These are phyloP conservation scores for Erebia aethiops DNA, from an alignment of 2,888 invertebrate genomes.

Conservation along the genomic window DNA sequence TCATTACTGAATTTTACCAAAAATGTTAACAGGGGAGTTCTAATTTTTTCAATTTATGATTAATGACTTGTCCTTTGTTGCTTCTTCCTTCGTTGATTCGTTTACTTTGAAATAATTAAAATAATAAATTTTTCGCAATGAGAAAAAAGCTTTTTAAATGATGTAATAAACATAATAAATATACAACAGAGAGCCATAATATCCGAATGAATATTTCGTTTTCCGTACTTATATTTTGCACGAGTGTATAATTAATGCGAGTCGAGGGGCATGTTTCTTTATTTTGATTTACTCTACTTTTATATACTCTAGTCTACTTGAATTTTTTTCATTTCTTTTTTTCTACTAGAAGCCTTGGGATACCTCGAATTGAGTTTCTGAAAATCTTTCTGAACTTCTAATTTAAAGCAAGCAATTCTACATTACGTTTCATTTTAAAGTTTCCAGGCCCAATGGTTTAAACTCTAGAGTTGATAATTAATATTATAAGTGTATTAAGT, in stretches of 20 bases:
- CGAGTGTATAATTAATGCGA: not conserved
- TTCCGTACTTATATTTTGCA: not conserved
- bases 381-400: no score
- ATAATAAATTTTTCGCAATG: not conserved
- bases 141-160: not conserved
- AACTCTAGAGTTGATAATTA: no score
- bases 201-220: not conserved
- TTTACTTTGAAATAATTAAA: not conserved
- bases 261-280: no score
- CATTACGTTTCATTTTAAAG: no score
- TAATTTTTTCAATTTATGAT: constrained; percentile 15
- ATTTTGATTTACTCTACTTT: no score
- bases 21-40: not conserved
- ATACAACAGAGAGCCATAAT: not conserved
- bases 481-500: no score
- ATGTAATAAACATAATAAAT: not conserved
- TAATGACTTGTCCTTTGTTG: not conserved
- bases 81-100: not conserved
- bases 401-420: no score
- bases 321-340: no score
- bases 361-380: no score
- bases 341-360: no score
- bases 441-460: no score
- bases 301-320: no score
- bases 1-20: not conserved